A percentile compares a stretch with the other conserved stretches of the same genome.
phyloP scores from a whole-genome alignment of 2,888 invertebrate genomes.

The Timandra comae region DNA sequence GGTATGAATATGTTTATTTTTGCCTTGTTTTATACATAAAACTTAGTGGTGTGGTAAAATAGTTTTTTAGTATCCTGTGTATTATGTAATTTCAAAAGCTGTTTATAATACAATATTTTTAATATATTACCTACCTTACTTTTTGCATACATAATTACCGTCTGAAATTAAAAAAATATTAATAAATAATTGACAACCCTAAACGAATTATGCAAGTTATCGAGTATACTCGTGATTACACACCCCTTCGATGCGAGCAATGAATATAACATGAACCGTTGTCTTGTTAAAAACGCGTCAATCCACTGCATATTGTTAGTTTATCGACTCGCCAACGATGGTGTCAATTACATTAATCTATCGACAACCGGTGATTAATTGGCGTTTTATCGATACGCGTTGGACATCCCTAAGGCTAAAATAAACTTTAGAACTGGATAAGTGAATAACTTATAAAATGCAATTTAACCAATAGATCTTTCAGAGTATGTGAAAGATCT shows the following conservation, averaged over 20 bases:
- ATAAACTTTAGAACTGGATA: conserved; percentile 3
- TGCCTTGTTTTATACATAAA: too few relatives aligned
- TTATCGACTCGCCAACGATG: conserved; percentile 46
- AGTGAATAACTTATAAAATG: too few relatives aligned
- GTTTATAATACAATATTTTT: too few relatives aligned
- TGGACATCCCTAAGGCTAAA: conserved; percentile 14
- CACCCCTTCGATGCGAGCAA: conserved; percentile 44
- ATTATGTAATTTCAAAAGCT: too few relatives aligned
- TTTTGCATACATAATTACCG: too few relatives aligned
- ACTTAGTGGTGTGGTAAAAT: too few relatives aligned
- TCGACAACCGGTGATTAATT: conserved; percentile 19
- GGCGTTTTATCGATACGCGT: conserved; percentile 7
- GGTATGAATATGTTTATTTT: too few relatives aligned
- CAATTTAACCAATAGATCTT: too few relatives aligned
- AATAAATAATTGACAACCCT: conserved; percentile 46
- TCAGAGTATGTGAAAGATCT: too few relatives aligned
- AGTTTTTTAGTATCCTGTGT: too few relatives aligned
- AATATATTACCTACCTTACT: too few relatives aligned
- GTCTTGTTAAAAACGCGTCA: conserved; percentile 70
- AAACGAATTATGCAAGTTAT: conserved; percentile 33
- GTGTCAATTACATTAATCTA: conserved; percentile 28
- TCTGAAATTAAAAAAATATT: too few relatives aligned
- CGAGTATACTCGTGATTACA: conserved; percentile 50
- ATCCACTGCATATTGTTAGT: conserved; percentile 54
- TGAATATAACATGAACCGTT: conserved; percentile 58